phyloP scores from a whole-genome alignment of 1,140 invertebrate species.

The Acromyrmex charruanus region DNA sequence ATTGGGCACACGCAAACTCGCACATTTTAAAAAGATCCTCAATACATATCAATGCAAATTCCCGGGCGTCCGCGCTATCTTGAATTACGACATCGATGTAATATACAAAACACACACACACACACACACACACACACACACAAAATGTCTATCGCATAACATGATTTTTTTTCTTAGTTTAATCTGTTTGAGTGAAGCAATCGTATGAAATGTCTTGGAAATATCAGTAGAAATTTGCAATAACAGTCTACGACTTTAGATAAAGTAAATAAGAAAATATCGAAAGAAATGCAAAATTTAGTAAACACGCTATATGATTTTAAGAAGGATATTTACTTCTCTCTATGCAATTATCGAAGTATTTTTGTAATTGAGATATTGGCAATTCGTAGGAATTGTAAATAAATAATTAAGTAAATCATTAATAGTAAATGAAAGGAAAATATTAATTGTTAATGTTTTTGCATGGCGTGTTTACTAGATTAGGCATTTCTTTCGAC shows the following conservation, averaged over 20 bases:
- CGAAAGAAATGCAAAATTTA: not conserved
- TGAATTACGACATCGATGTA: conserved; percentile 19
- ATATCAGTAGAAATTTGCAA: conserved; percentile 4
- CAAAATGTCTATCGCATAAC: not conserved
- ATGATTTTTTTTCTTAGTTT: not conserved
- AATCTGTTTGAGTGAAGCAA: not conserved
- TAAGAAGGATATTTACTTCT: not conserved
- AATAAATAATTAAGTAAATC: not conserved
- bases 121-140: not conserved
- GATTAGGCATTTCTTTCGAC: too few species aligned
- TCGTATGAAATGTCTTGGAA: not conserved
- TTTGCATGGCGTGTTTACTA: too few species aligned
- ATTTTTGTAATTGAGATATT: not conserved
- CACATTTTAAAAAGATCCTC: conserved; percentile 1
- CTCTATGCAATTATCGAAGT: not conserved
- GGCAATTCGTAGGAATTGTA: not conserved
- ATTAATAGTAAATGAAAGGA: not conserved
- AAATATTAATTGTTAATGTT: not conserved
- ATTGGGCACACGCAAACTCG: not conserved
- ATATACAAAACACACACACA: not conserved
- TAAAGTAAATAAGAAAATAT: not conserved
- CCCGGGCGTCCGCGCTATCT: not conserved
- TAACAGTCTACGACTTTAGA: not conserved
- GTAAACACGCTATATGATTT: not conserved
- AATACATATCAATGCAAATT: not conserved